These are phyloP conservation scores for Sebastes taczanowskii DNA, from an alignment of 2,797 vertebrate species.

Conservation along the genomic window DNA sequence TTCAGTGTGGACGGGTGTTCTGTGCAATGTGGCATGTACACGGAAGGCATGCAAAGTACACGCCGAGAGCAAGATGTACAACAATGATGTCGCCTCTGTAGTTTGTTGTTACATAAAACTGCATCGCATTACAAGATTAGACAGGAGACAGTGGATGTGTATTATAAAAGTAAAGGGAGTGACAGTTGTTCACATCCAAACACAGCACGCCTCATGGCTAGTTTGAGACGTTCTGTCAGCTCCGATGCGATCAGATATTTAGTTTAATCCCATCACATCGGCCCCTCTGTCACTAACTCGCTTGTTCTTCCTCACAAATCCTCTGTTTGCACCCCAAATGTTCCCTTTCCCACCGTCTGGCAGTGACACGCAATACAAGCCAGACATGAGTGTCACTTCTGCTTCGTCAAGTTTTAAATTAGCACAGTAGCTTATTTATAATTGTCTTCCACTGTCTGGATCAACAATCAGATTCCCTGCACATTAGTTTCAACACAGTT, in stretches of 20 bases:
- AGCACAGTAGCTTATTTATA: conserved; percentile 2
- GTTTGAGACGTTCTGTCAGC: conserved; percentile 23
- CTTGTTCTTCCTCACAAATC: conserved; percentile 18
- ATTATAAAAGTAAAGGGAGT: conserved; percentile 23
- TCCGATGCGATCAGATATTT: conserved; percentile 27
- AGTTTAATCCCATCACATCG: conserved; percentile 1
- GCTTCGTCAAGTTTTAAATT: conserved; percentile 30
- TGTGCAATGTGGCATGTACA: conserved; percentile 1
- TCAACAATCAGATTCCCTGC: conserved; percentile 5
- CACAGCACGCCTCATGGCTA: conserved; percentile 22
- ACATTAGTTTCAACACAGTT: not conserved
- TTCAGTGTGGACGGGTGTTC: conserved; percentile 3
- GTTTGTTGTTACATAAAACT: conserved; percentile 15
- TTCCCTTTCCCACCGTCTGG: conserved; percentile 50
- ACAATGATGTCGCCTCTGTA: not conserved
- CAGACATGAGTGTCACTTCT: conserved; percentile 35
- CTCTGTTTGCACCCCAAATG: conserved; percentile 32
- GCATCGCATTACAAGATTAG: not conserved
- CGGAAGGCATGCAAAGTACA: conserved; percentile 1
- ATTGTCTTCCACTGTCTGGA: conserved; percentile 17
- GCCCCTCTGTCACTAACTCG: conserved; percentile 10
- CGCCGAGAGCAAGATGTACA: not conserved
- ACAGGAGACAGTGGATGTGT: conserved; percentile 21
- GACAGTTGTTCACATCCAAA: conserved; percentile 25
- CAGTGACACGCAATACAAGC: not conserved